Percentiles rank a stretch among this genome's conserved stretches.
These are phyloP conservation scores for Collichthys lucidus DNA, from an alignment of 2,113 vertebrate genomes.

Conservation along the genomic window DNA sequence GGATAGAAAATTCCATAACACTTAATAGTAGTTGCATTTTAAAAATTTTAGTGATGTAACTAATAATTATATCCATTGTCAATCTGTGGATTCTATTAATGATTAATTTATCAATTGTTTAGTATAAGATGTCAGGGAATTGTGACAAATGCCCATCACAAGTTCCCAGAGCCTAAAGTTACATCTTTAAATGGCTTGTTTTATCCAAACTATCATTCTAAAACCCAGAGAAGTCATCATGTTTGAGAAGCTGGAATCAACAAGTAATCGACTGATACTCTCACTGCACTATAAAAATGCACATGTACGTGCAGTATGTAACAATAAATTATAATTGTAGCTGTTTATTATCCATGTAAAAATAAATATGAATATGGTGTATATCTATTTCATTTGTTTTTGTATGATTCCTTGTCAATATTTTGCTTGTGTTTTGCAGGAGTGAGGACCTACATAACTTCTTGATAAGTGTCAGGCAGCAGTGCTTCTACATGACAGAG, in stretches of 20 bases:
- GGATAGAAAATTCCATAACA: too few relatives aligned
- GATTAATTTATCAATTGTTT: not conserved
- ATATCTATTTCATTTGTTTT: not conserved
- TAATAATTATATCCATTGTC: not conserved
- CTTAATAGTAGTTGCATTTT: not conserved
- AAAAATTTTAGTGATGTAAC: not conserved
- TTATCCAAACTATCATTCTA: not conserved
- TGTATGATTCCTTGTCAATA: not conserved
- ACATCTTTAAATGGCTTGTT: not conserved
- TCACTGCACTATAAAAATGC: not conserved
- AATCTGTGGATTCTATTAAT: not conserved
- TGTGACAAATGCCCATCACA: not conserved
- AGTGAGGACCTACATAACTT: slow-evolving; percentile 90
- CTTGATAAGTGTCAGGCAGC: slow-evolving; percentile 88
- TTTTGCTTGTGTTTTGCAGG: slow-evolving; percentile 74
- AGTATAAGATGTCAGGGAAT: not conserved
- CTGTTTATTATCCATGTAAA: not conserved
- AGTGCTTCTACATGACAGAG: slow-evolving; percentile 89
- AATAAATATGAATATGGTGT: not conserved
- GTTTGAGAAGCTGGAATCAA: not conserved
- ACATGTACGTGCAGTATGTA: not conserved
- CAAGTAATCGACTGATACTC: not conserved
- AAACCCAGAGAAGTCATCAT: too few relatives aligned
- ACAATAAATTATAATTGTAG: not conserved
- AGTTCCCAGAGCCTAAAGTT: not conserved